Percentiles rank a stretch among this genome's conserved stretches.
Evolutionary conservation across 2,113 vertebrate species (phyloP).

Genomic region (Cercopithecus mona): DNA sequence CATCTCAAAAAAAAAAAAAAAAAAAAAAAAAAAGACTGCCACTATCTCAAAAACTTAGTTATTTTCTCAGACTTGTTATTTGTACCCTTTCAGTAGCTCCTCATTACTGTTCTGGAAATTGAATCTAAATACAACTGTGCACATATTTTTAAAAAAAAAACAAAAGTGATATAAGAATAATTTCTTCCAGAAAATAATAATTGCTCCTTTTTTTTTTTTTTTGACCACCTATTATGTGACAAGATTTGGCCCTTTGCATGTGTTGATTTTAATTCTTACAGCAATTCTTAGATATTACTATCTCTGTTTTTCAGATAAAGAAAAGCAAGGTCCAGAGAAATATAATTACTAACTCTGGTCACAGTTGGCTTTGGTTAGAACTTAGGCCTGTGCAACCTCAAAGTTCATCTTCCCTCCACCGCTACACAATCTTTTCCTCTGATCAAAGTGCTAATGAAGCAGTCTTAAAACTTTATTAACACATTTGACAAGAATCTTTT

Average conservation of each 20-base stretch:
- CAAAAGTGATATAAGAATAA: not conserved
- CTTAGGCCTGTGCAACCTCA: not conserved
- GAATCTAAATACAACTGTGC: not conserved
- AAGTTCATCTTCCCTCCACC: not conserved
- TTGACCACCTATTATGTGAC: not conserved
- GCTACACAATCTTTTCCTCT: not conserved
- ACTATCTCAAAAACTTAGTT: not conserved
- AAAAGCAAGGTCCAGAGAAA: not conserved
- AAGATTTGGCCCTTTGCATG: not conserved
- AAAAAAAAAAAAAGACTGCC: not conserved
- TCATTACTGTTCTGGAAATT: not conserved
- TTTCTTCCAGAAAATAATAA: not conserved
- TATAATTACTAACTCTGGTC: not conserved
- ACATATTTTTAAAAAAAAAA: not conserved
- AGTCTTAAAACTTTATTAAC: not conserved
- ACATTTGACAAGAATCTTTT: not conserved
- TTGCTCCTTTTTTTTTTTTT: not conserved
- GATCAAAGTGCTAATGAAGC: not conserved
- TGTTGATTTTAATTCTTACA: not conserved
- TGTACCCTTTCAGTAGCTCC: not conserved
- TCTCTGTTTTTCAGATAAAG: not conserved
- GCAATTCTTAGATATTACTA: not conserved
- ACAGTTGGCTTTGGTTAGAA: not conserved
- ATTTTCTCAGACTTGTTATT: not conserved
- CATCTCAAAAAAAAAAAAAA: no score